Conservation (phyloP, 2,888 invertebrate species). For the Monoplex corrugatus region DNA sequence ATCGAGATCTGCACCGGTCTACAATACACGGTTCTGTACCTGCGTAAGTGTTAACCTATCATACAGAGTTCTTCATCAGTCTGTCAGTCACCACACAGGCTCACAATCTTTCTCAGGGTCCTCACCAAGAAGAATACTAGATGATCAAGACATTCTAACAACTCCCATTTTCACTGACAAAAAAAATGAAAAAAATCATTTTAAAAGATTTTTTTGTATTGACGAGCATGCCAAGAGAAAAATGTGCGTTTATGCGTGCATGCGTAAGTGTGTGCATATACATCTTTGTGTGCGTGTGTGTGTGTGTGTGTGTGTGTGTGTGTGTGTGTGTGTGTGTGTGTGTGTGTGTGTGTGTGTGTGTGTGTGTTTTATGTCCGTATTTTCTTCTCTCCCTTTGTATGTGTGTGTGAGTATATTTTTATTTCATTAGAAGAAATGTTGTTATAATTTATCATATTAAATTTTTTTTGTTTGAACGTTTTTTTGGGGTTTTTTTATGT, state of each 20-base stretch:
- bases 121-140: too few species aligned
- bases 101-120: neutral
- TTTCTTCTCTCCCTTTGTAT: neutral
- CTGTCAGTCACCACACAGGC: neutral
- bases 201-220: neutral
- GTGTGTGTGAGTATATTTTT: neutral
- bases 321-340: neutral
- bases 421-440: neutral
- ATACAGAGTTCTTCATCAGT: too few species aligned
- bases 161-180: too few species aligned
- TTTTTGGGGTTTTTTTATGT: too few species aligned
- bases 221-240: too few species aligned
- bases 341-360: conserved; percentile 23
- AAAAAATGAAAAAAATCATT: neutral
- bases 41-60: too few species aligned
- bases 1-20: too few species aligned
- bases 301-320: conserved; percentile 29
- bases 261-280: neutral
- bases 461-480: neutral
- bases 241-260: neutral
- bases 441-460: neutral
- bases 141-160: too few species aligned
- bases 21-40: too few species aligned
- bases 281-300: neutral
- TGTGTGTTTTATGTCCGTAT: neutral